Percentiles rank a stretch among this genome's conserved stretches.
phyloP scores from a whole-genome alignment of 1,140 invertebrate species.

The Platyscapa corneri region DNA sequence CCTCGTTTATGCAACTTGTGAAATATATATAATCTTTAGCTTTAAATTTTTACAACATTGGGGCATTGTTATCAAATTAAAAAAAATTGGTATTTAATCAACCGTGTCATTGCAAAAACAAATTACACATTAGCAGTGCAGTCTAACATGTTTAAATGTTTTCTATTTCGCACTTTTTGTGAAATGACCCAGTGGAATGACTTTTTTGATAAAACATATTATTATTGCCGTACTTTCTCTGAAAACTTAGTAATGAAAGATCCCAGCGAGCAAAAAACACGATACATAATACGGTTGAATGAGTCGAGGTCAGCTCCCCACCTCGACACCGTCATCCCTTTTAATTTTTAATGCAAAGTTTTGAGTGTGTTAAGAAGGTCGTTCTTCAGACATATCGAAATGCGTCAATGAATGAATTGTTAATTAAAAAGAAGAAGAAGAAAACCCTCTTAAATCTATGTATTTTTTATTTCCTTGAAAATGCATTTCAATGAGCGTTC shows the following conservation, averaged over 20 bases:
- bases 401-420: background rate
- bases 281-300: background rate
- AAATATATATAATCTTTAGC: background rate
- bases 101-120: background rate
- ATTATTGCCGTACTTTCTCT: background rate
- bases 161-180: background rate
- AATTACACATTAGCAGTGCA: background rate
- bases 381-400: background rate
- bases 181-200: background rate
- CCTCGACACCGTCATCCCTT: background rate
- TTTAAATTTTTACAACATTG: background rate
- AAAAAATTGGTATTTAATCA: background rate
- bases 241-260: background rate
- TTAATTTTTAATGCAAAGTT: constrained; percentile 2
- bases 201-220: background rate
- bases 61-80: background rate
- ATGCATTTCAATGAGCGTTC: background rate
- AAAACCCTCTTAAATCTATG: too few relatives aligned
- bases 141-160: background rate
- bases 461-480: background rate
- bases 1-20: background rate
- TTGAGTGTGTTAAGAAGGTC: background rate
- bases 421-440: background rate
- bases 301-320: background rate
- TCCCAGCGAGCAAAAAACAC: background rate